phyloP scores from a whole-genome alignment of 2,888 invertebrate species.

The Hirtodrosophila alboralis region DNA sequence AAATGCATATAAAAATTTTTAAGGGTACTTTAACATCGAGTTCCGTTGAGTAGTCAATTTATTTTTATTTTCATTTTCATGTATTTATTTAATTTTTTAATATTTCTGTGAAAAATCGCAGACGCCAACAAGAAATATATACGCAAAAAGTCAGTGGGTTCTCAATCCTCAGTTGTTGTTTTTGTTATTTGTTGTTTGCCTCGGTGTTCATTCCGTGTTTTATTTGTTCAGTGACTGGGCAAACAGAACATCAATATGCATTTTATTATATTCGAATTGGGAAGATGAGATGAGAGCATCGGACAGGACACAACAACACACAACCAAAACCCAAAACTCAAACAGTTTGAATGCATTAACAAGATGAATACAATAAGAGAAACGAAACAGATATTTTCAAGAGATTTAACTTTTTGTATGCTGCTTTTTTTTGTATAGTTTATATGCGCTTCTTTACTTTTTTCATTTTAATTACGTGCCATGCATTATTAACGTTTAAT shows the following conservation, averaged over 20 bases:
- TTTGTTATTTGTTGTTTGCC: conserved; percentile 7
- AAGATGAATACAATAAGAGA: background rate
- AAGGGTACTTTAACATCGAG: conserved; percentile 36
- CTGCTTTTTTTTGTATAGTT: too few relatives aligned
- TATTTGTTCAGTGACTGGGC: conserved; percentile 53
- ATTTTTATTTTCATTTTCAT: conserved; percentile 8
- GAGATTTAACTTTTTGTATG: too few relatives aligned
- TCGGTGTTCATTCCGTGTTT: conserved; percentile 17
- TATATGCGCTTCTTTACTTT: too few relatives aligned
- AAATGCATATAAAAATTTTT: conserved; percentile 42
- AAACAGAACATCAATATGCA: conserved; percentile 60
- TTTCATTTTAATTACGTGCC: too few relatives aligned
- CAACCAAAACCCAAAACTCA: conserved; percentile 24
- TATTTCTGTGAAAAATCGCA: conserved; percentile 33
- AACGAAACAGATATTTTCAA: background rate
- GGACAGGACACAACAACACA: conserved; percentile 13
- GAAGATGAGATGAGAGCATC: conserved; percentile 37
- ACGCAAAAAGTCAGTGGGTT: too few relatives aligned
- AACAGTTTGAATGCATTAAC: background rate
- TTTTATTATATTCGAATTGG: conserved; percentile 44
- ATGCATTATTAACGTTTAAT: too few relatives aligned
- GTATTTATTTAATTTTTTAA: conserved; percentile 11
- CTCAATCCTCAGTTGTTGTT: conserved; percentile 6
- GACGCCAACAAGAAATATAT: conserved; percentile 20
- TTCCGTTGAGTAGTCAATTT: conserved; percentile 23